Conservation (phyloP, 2,113 vertebrate genomes). For the Tetrax tetrax region DNA sequence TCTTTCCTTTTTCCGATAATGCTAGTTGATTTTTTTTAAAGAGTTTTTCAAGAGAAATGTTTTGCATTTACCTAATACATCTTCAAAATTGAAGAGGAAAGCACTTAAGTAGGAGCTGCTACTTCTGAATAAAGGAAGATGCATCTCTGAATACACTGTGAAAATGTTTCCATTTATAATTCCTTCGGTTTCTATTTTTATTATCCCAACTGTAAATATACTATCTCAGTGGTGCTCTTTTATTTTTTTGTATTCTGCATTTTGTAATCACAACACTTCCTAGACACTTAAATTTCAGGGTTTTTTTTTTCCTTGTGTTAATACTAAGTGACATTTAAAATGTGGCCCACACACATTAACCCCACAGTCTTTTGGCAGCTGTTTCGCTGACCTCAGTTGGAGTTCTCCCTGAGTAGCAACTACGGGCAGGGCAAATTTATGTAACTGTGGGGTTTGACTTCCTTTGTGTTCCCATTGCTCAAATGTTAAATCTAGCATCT, state of each 20-base stretch:
- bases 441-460: neutral
- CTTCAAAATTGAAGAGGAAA: neutral
- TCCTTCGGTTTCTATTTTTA: neutral
- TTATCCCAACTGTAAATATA: neutral
- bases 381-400: constrained; percentile 12
- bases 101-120: neutral
- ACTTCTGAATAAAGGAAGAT: neutral
- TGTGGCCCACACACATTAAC: constrained; percentile 39
- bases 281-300: neutral
- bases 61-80: neutral
- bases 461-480: neutral
- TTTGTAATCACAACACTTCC: constrained; percentile 8
- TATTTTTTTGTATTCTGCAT: neutral
- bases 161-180: neutral
- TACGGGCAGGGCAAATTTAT: neutral
- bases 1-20: neutral
- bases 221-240: neutral
- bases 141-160: neutral
- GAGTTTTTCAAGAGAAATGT: neutral
- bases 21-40: neutral
- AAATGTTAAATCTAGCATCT: neutral
- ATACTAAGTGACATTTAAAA: constrained; percentile 34
- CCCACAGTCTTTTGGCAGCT: constrained; percentile 18
- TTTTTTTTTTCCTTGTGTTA: neutral
- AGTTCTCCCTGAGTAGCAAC: constrained; percentile 1